These are phyloP conservation scores for Puffinus mauretanicus DNA, from an alignment of 2,113 vertebrate species.

Conservation along the genomic window DNA sequence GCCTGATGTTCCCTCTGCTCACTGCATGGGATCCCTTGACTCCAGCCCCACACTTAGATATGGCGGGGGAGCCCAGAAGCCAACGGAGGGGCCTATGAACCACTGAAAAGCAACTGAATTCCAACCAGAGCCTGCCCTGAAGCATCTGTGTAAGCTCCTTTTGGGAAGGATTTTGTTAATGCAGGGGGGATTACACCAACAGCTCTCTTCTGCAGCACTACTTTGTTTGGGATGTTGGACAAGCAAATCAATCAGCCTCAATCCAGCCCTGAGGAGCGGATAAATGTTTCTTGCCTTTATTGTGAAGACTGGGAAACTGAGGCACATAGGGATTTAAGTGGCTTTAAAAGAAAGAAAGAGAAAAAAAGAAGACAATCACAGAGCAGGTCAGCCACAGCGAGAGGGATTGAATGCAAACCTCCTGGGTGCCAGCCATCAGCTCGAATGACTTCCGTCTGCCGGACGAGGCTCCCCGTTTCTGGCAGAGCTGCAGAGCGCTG, in stretches of 20 bases:
- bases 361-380: neutral
- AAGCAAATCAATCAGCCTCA: slow-evolving; percentile 13
- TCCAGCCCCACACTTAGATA: neutral
- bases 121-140: neutral
- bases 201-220: neutral
- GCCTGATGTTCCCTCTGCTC: neutral
- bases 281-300: neutral
- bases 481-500: neutral
- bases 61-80: neutral
- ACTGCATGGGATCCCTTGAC: neutral
- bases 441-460: fast-evolving
- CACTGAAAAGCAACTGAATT: neutral
- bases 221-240: neutral
- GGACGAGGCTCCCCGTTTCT: fast-evolving
- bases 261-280: neutral
- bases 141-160: neutral
- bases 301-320: neutral
- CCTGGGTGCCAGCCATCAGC: fast-evolving
- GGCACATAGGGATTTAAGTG: neutral
- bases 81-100: neutral
- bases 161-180: neutral
- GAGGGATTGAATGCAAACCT: neutral
- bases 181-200: neutral
- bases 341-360: neutral
- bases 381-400: neutral